Conservation (phyloP, 2,113 vertebrate genomes). For the Anarhynchus alexandrinus region DNA sequence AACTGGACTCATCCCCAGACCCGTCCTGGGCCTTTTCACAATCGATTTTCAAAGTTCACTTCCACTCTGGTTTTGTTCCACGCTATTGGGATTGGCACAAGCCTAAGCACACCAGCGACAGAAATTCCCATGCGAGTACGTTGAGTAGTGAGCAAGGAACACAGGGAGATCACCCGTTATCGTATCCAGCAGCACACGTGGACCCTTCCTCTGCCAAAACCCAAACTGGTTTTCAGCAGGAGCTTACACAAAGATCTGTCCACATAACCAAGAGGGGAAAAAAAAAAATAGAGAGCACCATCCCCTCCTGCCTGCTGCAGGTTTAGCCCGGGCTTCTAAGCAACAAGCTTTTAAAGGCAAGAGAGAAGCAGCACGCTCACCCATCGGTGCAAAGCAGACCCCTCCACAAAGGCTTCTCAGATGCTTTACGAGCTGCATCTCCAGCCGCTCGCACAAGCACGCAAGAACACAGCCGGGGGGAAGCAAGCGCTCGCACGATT, state of each 20-base stretch:
- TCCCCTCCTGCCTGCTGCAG: background rate
- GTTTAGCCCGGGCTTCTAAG: background rate
- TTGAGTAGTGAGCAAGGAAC: background rate
- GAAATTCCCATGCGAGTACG: background rate
- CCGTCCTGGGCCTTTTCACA: background rate
- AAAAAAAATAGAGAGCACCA: background rate
- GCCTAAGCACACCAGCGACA: background rate
- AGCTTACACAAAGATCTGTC: background rate
- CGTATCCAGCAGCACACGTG: background rate
- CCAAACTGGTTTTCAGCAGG: background rate
- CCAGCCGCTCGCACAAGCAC: background rate
- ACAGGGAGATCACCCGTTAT: background rate
- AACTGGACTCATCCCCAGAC: background rate
- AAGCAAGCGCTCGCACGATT: fast-evolving
- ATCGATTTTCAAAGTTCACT: background rate
- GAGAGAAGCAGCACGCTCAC: background rate
- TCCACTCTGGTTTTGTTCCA: background rate
- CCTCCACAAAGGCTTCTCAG: background rate
- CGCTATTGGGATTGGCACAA: background rate
- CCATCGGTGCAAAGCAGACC: background rate
- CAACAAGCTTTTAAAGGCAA: background rate
- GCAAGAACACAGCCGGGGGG: background rate
- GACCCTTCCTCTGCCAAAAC: background rate
- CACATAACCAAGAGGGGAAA: background rate
- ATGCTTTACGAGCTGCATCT: background rate